Percentiles rank a stretch among this genome's conserved stretches.
Evolutionary conservation across 2,888 invertebrate genomes (phyloP).

Genomic region (Hedychridium roseum): DNA sequence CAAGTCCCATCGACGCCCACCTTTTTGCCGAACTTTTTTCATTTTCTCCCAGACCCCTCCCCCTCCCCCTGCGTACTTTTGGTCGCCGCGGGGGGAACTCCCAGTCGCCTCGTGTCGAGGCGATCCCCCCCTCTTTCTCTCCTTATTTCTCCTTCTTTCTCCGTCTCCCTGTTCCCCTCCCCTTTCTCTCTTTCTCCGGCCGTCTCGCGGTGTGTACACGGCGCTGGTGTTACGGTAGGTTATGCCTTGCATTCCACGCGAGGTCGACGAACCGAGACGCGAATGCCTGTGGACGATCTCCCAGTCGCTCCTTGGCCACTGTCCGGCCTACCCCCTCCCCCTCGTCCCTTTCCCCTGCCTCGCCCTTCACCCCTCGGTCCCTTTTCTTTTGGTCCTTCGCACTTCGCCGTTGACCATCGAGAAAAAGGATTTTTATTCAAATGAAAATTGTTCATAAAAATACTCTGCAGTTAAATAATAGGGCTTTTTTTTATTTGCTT

Average conservation of each 20-base stretch:
- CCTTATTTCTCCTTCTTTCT: background rate
- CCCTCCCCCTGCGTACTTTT: too few species aligned
- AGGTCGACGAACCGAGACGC: slow-evolving; percentile 61
- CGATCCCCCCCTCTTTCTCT: slow-evolving; percentile 1
- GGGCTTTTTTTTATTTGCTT: too few species aligned
- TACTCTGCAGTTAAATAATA: too few species aligned
- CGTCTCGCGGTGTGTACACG: slow-evolving; percentile 8
- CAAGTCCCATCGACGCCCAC: too few species aligned
- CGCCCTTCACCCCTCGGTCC: slow-evolving; percentile 14
- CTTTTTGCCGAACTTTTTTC: too few species aligned
- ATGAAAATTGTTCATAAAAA: too few species aligned
- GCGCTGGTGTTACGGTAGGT: slow-evolving; percentile 60
- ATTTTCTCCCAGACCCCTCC: too few species aligned
- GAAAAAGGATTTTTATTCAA: too few species aligned
- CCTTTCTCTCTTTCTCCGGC: background rate
- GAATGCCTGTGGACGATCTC: slow-evolving; percentile 41
- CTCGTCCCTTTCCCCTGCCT: slow-evolving; percentile 34
- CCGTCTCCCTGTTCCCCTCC: background rate
- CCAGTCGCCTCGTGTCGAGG: too few species aligned
- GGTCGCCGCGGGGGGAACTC: too few species aligned
- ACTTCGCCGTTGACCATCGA: background rate
- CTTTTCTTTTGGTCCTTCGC: slow-evolving; percentile 13
- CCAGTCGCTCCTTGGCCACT: slow-evolving; percentile 42
- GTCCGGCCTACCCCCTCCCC: slow-evolving; percentile 44
- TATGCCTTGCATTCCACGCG: slow-evolving; percentile 60